Percentiles rank a stretch among this genome's conserved stretches.
These are phyloP conservation scores for Conistra vaccinii DNA, from an alignment of 2,888 invertebrate species.

Conservation along the genomic window DNA sequence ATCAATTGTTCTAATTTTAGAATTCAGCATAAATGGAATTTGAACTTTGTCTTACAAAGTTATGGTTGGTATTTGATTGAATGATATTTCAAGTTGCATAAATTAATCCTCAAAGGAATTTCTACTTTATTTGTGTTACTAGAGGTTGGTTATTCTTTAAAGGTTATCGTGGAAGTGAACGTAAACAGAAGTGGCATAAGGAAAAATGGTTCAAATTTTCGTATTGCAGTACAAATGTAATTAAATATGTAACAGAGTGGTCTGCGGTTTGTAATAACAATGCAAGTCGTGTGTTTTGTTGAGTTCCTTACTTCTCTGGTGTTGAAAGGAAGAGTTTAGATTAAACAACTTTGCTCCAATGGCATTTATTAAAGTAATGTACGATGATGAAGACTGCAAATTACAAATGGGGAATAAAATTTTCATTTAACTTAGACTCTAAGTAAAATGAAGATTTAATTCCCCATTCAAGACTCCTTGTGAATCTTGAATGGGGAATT, in stretches of 20 bases:
- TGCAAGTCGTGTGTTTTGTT: constrained; percentile 10
- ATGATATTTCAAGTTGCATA: constrained; percentile 30
- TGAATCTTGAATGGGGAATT: background rate
- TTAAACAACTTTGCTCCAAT: no score
- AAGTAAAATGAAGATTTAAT: no score
- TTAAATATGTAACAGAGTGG: constrained; percentile 58
- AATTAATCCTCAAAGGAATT: constrained; percentile 37
- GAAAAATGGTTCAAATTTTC: constrained; percentile 69
- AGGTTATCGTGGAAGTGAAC: constrained; percentile 67
- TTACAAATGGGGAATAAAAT: background rate
- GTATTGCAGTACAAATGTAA: constrained; percentile 63
- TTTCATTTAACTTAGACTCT: background rate
- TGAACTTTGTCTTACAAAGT: constrained; percentile 39
- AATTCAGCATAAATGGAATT: constrained; percentile 40
- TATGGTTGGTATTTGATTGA: constrained; percentile 43
- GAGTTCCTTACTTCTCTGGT: background rate
- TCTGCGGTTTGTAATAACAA: constrained; percentile 37
- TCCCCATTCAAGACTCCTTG: no score
- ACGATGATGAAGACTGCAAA: background rate
- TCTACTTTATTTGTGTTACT: constrained; percentile 36
- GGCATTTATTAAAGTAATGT: background rate
- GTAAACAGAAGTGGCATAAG: constrained; percentile 62
- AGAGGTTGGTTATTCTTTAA: constrained; percentile 49
- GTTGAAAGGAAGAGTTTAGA: background rate
- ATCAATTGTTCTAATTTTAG: constrained; percentile 47